A percentile compares a stretch with the other conserved stretches of the same genome.
These are phyloP conservation scores for Spilosoma lubricipeda DNA, from an alignment of 2,888 invertebrate genomes.

Conservation along the genomic window DNA sequence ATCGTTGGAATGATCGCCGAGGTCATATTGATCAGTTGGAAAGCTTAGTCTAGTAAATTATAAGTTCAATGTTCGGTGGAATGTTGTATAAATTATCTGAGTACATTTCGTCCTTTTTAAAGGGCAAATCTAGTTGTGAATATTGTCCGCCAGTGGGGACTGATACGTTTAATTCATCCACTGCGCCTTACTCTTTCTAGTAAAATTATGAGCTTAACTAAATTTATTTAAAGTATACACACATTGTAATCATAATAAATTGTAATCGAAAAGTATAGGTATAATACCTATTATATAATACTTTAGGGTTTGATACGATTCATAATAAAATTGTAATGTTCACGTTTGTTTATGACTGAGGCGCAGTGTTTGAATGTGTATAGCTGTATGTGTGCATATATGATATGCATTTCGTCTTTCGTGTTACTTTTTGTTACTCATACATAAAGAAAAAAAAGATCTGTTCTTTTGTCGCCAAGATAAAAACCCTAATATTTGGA, in stretches of 20 bases:
- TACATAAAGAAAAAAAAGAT: background rate
- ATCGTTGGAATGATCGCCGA: conserved; percentile 44
- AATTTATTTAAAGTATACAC: conserved; percentile 50
- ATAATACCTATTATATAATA: conserved; percentile 45
- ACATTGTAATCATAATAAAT: conserved; percentile 48
- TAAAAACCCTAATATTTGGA: background rate
- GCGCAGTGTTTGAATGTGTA: conserved; percentile 46
- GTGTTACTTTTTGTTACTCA: conserved; percentile 13
- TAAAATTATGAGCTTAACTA: conserved; percentile 50
- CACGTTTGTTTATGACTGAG: conserved; percentile 45
- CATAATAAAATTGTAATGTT: conserved; percentile 42
- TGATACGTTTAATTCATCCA: conserved; percentile 38
- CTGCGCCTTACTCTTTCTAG: conserved; percentile 49
- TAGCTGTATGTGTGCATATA: conserved; percentile 46
- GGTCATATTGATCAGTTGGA: conserved; percentile 51
- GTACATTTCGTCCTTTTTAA: conserved; percentile 43
- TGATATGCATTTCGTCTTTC: conserved; percentile 32
- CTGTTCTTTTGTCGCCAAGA: background rate
- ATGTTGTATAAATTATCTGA: conserved; percentile 44
- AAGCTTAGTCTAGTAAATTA: conserved; percentile 47
- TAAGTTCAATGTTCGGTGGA: conserved; percentile 42
- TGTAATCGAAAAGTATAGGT: conserved; percentile 46
- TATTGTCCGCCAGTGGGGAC: conserved; percentile 53
- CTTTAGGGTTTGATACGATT: conserved; percentile 51
- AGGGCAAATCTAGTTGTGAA: conserved; percentile 47